These are phyloP conservation scores for Callipepla squamata DNA, from an alignment of 2,113 vertebrate genomes.

Conservation along the genomic window DNA sequence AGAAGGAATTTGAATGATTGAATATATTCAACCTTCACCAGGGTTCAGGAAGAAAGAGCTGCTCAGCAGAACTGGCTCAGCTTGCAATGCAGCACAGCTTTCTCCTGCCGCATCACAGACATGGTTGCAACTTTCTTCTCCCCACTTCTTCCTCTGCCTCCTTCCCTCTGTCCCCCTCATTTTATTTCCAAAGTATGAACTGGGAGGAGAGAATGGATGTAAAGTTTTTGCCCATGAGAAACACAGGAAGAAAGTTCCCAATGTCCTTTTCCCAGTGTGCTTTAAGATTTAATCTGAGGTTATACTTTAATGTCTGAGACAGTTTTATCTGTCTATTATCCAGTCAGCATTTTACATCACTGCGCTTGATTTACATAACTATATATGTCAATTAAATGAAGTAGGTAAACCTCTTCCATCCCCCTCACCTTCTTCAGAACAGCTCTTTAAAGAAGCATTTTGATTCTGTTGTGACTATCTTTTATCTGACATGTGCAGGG, in stretches of 20 bases:
- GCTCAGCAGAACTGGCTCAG: background rate
- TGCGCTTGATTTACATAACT: background rate
- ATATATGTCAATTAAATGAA: background rate
- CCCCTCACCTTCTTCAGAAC: background rate
- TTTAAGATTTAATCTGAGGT: background rate
- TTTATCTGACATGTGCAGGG: background rate
- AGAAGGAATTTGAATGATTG: background rate
- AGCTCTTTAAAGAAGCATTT: background rate
- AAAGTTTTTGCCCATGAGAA: background rate
- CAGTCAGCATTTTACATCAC: background rate
- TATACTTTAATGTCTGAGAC: background rate
- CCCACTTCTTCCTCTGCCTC: background rate
- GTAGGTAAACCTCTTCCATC: background rate
- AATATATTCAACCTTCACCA: background rate
- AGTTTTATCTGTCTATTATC: background rate
- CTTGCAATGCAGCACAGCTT: background rate
- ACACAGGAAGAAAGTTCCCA: background rate
- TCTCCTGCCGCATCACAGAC: background rate
- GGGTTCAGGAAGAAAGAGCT: background rate
- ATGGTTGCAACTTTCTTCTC: background rate
- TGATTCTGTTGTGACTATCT: background rate
- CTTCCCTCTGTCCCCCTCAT: background rate
- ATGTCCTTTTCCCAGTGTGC: background rate
- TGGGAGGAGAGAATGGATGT: background rate
- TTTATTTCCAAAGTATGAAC: background rate